Evolutionary conservation across 2,888 invertebrate genomes (phyloP), one percentile per base, ranked within the genome.

Genomic region (Pristionchus japonicus): DNA sequence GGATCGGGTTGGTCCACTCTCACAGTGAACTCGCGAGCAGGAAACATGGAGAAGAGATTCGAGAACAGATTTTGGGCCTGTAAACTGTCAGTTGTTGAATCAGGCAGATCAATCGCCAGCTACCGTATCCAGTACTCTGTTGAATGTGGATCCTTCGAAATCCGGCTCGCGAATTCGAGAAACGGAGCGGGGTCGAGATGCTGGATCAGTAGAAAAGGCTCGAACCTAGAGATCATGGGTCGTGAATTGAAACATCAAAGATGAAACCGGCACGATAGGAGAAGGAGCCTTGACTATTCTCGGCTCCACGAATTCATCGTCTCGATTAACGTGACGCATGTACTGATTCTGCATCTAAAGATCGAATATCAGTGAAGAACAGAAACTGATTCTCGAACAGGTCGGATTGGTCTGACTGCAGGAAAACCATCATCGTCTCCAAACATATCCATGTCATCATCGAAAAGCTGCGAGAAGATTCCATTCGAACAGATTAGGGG

Each of bases 61-160:
- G 82, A 31, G 88, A 88, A 88, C 64, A 88, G 88, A 57, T 85
- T 89, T 37, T 87, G 67, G 40, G 87, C 80, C 87, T 87, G 80
- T 13, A 80, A 86, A 34, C 4, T 17, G 13, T 23, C 84, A 49
- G 4, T 49, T 31, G 20, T 2, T 4, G 15, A 77, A 37, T n/a
- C 11, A 11, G 6, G 11, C 40, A n/a, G 34, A 84, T 57, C 3
- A 47, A 57, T 34, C 20, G n/a, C 27, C 3, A 23, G 23, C 49
- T 86, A 86, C 86, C 70, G 86, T 86, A 70, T 86, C 86, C 49
- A 86, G 49, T 43, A 86, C n/a, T 43, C 20, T 27, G 15, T 17
- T 23, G 34, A 64, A 43, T 6, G 86, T n/a, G 1, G 77, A 47
- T 47, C 43, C 77, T 43, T n/a, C 43, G 20, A 47, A 67, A 11